Evolutionary conservation across 35 echinoderm and acorn worm genomes (phyloP), one percentile per base, ranked within the genome.

Genomic region (Amphiura filiformis): DNA sequence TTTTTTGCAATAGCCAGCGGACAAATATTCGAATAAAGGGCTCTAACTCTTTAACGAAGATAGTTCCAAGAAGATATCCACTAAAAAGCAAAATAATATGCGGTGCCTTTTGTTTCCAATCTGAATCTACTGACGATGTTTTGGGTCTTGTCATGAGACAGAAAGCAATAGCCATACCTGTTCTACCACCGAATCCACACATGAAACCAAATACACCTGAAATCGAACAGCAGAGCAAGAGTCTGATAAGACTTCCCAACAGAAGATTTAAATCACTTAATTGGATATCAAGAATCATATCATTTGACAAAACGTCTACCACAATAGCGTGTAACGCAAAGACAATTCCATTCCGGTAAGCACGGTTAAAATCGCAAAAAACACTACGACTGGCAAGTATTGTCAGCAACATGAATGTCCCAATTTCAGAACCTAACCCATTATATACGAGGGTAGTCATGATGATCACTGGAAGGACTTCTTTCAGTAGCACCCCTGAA

Each of bases 111-210:
- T 23, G 17, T 2, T 70, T 5, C 17, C 28, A 18, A 23, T 3
- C 7, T 11, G 1, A 2, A 30, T 15, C 26, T 70, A 13, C 61
- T 47, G 17, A 9, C 41, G 17, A 23, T 70, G 28, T 3, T 70
- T 70, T n/a, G 61, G 61, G 44, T 20, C 28, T 47, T 32, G n/a
- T 65, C 39, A 38, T 85, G 22, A 64, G 13, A 34, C 52, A 85
- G 52, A 61, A 65, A 15, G 83, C 83, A 34, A 64, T 34, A 11
- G 83, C 83, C 32, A 70, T n/a, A 34, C 83, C 83, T 32, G 49
- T 85, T 26, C 83, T 56, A 35, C 83, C 35, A 11, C 52, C 56
- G 11, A 34, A 30, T 13, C 83, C 56, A 70, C 83, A 65, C 44
- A 85, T 30, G 31, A 83, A 56, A 3, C 81, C 81, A 39, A 83